A percentile compares a stretch with the other conserved stretches of the same genome.
These are phyloP conservation scores for Podarcis siculus DNA, from an alignment of 2,797 vertebrate species.

Conservation along the genomic window DNA sequence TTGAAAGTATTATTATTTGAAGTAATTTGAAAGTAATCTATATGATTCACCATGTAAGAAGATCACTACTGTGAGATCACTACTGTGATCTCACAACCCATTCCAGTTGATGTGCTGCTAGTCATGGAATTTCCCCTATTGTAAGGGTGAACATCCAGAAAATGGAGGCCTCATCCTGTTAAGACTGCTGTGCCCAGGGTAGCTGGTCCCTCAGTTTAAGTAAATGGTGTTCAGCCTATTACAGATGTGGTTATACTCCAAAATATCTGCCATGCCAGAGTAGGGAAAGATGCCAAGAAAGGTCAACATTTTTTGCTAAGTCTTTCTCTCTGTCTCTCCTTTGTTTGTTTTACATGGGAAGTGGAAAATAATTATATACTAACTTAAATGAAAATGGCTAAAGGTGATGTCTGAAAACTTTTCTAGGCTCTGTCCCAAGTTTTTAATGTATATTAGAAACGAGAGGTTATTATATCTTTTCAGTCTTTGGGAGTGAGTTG, in stretches of 20 bases:
- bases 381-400: slow-evolving; percentile 4
- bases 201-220: neutral
- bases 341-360: neutral
- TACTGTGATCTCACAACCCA: neutral
- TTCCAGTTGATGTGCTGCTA: neutral
- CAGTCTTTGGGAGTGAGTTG: neutral
- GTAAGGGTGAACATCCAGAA: neutral
- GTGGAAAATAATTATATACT: slow-evolving; percentile 14
- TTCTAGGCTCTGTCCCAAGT: neutral
- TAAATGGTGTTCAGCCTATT: neutral
- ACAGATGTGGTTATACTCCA: neutral
- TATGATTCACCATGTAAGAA: neutral
- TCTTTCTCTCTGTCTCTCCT: neutral
- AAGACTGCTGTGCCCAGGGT: too few species aligned
- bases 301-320: neutral
- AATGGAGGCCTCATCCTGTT: neutral
- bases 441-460: slow-evolving; percentile 24
- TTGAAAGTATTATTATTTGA: neutral
- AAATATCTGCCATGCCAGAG: neutral
- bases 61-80: too few species aligned
- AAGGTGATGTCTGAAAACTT: slow-evolving; percentile 1
- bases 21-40: neutral
- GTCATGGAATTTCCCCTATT: neutral
- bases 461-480: neutral
- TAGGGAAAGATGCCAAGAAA: neutral